Evolutionary conservation across 2,113 vertebrate species (phyloP).

Genomic region (Bostrychus sinensis): DNA sequence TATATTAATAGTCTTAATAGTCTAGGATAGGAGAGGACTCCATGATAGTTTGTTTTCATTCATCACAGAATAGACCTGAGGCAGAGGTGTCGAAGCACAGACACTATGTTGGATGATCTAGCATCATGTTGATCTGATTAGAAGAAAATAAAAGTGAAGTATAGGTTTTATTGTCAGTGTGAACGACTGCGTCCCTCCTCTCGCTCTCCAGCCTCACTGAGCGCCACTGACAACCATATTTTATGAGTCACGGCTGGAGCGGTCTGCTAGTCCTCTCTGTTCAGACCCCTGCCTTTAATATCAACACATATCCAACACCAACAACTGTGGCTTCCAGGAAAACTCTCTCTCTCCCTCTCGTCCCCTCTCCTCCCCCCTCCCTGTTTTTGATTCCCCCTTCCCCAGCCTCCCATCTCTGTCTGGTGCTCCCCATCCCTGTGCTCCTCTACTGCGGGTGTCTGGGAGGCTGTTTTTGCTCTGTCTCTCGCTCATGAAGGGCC

Average conservation of each 20-base stretch:
- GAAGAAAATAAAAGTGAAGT: constrained; percentile 34
- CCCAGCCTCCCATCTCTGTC: constrained; percentile 56
- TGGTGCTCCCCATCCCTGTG: constrained; percentile 69
- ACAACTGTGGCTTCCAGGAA: constrained; percentile 76
- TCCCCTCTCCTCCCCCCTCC: constrained; percentile 31
- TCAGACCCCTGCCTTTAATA: constrained; percentile 67
- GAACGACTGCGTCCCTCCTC: constrained; percentile 50
- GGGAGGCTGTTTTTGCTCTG: constrained; percentile 77
- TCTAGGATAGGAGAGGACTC: constrained; percentile 4
- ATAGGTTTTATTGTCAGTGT: constrained; percentile 44
- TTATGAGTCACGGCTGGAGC: constrained; percentile 77
- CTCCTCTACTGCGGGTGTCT: constrained; percentile 79
- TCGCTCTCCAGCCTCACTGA: constrained; percentile 62
- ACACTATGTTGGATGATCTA: constrained; percentile 1
- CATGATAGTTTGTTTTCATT: background rate
- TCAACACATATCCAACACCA: constrained; percentile 65
- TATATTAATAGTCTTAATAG: constrained; percentile 1
- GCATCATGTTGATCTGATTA: constrained; percentile 8
- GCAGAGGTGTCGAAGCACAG: background rate
- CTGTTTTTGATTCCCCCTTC: constrained; percentile 39
- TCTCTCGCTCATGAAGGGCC: constrained; percentile 85
- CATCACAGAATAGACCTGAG: constrained; percentile 7
- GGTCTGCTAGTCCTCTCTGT: constrained; percentile 64
- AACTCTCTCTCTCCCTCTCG: constrained; percentile 60
- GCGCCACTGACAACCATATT: constrained; percentile 72